These are phyloP conservation scores for Sander vitreus DNA, from an alignment of 2,113 vertebrate genomes.

Conservation along the genomic window DNA sequence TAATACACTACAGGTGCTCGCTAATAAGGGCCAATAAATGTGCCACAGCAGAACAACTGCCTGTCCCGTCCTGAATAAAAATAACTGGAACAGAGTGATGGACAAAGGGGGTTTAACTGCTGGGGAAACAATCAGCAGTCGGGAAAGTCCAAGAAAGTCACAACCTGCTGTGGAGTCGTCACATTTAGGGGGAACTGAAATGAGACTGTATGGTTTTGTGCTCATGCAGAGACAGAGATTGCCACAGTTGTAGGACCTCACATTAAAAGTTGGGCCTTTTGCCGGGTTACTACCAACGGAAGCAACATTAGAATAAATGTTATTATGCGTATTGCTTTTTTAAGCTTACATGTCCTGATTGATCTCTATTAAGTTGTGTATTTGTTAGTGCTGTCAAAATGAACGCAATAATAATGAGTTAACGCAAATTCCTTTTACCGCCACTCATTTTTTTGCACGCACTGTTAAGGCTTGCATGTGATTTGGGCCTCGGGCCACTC, in stretches of 20 bases:
- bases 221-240: no score
- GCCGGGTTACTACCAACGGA: background rate
- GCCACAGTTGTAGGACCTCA: background rate
- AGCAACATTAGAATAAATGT: background rate
- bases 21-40: constrained; percentile 75
- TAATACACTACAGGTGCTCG: constrained; percentile 73
- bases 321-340: background rate
- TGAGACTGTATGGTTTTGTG: background rate
- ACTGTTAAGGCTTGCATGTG: no score
- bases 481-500: no score
- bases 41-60: constrained; percentile 68
- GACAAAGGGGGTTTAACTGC: constrained; percentile 47
- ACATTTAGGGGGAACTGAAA: constrained; percentile 32
- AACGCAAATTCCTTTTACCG: no score
- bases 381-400: no score
- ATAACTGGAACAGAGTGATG: constrained; percentile 35
- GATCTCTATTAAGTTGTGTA: background rate
- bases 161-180: constrained; percentile 59
- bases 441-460: no score
- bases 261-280: background rate
- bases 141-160: constrained; percentile 50
- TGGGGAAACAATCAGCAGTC: constrained; percentile 55
- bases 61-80: constrained; percentile 38
- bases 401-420: no score
- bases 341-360: background rate